Base-by-base conservation (phyloP, 2,888 invertebrate species). In the Choristoneura rosaceana region DNA sequence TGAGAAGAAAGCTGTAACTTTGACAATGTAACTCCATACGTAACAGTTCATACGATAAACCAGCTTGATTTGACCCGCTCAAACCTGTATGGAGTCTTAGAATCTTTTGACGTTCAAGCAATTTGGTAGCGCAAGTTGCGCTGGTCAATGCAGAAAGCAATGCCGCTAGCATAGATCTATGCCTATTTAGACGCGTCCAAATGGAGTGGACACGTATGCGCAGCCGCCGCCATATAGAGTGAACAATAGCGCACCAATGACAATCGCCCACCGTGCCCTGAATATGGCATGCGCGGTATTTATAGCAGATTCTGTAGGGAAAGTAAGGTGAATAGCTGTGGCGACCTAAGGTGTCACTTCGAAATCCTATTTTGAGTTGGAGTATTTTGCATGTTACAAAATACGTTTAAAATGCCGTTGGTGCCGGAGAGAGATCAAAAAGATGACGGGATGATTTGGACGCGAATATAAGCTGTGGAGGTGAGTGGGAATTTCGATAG, bases 11-110 rank as follows among this genome's bases (percentile, higher is more conserved):
- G 91, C 91, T 90, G 87, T 92, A 92, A 92, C 93, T 93, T 92
- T 92, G 93, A 93, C 93, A 92, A 91, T 91, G 90, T 92, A 88
- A 78, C 86, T 88, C 92, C 92, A 93, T 93, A 93, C 93, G 92
- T 92, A 92, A 89, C 87, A 84, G 87, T 80, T 76, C 82, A 81
- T 82, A 77, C 79, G 75, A 78, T 76, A 76, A 79, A 82, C 91
- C 88, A 89, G 75, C 64, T 7, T 78, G 79, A 67, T 43, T 58
- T 76, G 90, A 85, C 34, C 90, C 76, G n/a, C 78, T 64, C 69
- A 74, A 75, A 74, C 50, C 43, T 65, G 74, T 45, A 62, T 17
- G 10, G 58, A 58, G 74, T 68, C 76, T 76, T 74, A 45, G 67
- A 59, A 63, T 70, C 62, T 52, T 64, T 73, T 45, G 59, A 62